Base-by-base conservation (phyloP, 2,888 invertebrate genomes). In the Drosophila percnosoma region DNA sequence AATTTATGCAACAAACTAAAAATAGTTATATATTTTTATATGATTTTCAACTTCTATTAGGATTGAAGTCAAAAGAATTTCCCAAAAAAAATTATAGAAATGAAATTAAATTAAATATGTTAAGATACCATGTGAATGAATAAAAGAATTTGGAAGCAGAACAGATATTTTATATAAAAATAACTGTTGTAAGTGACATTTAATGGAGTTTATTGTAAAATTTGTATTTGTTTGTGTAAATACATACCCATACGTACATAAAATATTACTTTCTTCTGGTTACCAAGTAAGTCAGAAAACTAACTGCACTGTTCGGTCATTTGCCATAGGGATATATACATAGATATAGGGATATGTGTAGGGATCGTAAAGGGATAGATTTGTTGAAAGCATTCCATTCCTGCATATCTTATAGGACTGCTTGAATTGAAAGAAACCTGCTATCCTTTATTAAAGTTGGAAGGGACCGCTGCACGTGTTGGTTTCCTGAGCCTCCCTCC, bases 391-490 rank as follows among this genome's bases (percentile, higher is more conserved):
- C 4, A 13, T 15, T 45, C 15, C 2, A 15, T 49, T 27, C 29
- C 40, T 33, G 38, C n/a, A 34, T 18, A 34, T 21, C 15, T 18
- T 7, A 51, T n/a, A 29, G 45, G 24, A 4, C 15, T 27, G 34
- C 34, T 24, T 13, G 21, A 29, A 18, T 55, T 51, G 5, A 4
- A 40, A 59, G 24, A 21, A 13, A 51, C 29, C 45, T 45, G 57
- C 38, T 55, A 54, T 48, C 59, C 62, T 58, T 55, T 68, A 74
- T 67, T 75, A 68, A 80, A 63, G 67, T 70, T 58, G 10, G 10
- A 71, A 69, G 45, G 54, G 57, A 68, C 65, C 54, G 64, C 64
- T 72, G 82, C 87, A 90, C 82, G 80, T 85, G 82, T 86, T 87
- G 77, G 49, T 34, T 68, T 64, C 54, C 58, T 29, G 24, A 27